phyloP scores from a whole-genome alignment of 2,113 vertebrate genomes.

The Isichthys henryi region DNA sequence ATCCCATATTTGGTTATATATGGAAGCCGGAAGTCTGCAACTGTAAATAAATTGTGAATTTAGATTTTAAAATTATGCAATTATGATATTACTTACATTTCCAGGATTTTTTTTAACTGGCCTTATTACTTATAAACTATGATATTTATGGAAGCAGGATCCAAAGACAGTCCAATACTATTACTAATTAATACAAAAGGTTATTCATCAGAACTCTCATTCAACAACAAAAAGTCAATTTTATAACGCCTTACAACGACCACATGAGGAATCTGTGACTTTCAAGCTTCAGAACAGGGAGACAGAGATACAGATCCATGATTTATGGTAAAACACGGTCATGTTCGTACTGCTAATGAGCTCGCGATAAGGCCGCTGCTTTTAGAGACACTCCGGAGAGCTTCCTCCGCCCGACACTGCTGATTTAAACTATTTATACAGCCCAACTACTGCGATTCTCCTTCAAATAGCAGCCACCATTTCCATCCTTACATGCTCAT shows the following conservation, averaged over 20 bases:
- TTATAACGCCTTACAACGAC: background rate
- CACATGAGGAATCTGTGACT: background rate
- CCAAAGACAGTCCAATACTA: background rate
- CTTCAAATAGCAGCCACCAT: background rate
- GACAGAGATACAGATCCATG: background rate
- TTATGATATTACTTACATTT: background rate
- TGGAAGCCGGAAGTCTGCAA: background rate
- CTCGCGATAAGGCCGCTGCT: background rate
- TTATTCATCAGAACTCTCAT: background rate
- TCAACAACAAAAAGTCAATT: background rate
- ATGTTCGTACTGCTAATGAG: background rate
- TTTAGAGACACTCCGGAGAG: background rate
- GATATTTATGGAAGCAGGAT: background rate
- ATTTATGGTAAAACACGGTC: background rate
- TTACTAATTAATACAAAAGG: background rate
- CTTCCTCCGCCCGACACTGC: background rate
- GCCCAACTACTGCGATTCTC: background rate
- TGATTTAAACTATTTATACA: background rate
- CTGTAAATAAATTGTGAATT: background rate
- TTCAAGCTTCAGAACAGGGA: background rate
- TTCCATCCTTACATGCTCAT: background rate
- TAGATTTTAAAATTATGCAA: background rate
- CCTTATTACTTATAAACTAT: background rate
- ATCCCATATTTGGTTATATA: background rate
- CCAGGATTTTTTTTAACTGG: background rate